These are phyloP conservation scores for Psilopsiagon aymara DNA, from an alignment of 2,113 vertebrate genomes.

Conservation along the genomic window DNA sequence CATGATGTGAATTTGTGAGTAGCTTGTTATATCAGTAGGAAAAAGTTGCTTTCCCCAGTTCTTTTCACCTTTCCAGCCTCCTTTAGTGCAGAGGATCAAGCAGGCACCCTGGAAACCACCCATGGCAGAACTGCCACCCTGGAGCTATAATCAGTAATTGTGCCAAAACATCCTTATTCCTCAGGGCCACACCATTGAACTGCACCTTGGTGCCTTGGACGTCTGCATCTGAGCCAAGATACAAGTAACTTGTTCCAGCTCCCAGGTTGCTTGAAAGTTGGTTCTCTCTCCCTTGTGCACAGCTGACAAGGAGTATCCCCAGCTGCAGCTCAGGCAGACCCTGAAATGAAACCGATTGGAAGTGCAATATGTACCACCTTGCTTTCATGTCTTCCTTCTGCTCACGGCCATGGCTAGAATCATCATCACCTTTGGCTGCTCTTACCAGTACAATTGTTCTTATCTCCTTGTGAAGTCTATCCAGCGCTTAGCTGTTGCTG, in stretches of 20 bases:
- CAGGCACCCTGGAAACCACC: neutral
- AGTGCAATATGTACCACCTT: neutral
- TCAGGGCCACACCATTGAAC: neutral
- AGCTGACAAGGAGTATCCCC: neutral
- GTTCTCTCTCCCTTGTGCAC: fast-evolving
- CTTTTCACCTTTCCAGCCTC: neutral
- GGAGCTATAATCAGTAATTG: neutral
- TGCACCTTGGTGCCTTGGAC: neutral
- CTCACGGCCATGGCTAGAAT: neutral
- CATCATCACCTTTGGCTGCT: neutral
- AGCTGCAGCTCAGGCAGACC: neutral
- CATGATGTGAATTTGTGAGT: neutral
- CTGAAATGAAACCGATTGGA: neutral
- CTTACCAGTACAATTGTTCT: neutral
- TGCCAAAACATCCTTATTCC: too few species aligned
- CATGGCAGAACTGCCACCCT: neutral
- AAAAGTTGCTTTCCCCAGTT: neutral
- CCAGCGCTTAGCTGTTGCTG: neutral
- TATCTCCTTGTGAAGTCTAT: neutral
- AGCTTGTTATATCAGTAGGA: neutral
- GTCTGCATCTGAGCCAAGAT: neutral
- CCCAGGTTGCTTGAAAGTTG: neutral
- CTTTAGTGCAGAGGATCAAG: neutral
- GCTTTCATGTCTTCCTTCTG: neutral
- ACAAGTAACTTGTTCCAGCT: neutral